Evolutionary conservation across 2,797 vertebrate genomes (phyloP), one percentile per base, ranked within the genome.

Genomic region (Muscicapa striata): DNA sequence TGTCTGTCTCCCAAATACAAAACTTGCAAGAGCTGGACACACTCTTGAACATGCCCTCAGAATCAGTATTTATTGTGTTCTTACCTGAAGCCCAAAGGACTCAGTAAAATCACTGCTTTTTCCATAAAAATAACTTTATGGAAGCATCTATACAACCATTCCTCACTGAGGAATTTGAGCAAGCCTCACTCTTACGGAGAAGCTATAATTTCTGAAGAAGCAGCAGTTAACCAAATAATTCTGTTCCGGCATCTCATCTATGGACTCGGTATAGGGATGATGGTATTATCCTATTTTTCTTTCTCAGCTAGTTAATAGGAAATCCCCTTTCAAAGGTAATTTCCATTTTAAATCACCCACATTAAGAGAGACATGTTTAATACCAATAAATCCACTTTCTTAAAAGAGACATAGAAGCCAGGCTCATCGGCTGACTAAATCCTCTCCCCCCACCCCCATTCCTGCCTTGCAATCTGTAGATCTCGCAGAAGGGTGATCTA

Each of bases 301-400:
- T 96, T 96, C 87, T 89, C 70, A 94, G 93, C 87, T 96, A 90
- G 89, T 94, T 97, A 96, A 94, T 90, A 92, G 92, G 75, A 97
- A 97, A 97, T 96, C 95, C 91, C 89, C 52, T 96, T 97, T 96
- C 91, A 95, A 96, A 96, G 95, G 87, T 74, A 97, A 96, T 96
- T 97, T 97, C 94, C 95, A 96, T 97, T 97, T 96, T 95, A 96
- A 96, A 95, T 97, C 91, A 96, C 91, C 70, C 93, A 91, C 87
- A 94, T 96, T 96, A 95, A 96, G 92, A 96, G 69, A 96, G 96
- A 95, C 95, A 93, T 90, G 87, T 95, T 97, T 95, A 97, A 96
- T 96, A 96, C 95, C 94, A 96, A 97, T 94, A 97, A 94, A 97
- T 96, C 95, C 77, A 4, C 91, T 95, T 96, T 96, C 93, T 96